These are phyloP conservation scores for Chloroceryle aenea DNA, from an alignment of 2,113 vertebrate genomes.

Conservation along the genomic window DNA sequence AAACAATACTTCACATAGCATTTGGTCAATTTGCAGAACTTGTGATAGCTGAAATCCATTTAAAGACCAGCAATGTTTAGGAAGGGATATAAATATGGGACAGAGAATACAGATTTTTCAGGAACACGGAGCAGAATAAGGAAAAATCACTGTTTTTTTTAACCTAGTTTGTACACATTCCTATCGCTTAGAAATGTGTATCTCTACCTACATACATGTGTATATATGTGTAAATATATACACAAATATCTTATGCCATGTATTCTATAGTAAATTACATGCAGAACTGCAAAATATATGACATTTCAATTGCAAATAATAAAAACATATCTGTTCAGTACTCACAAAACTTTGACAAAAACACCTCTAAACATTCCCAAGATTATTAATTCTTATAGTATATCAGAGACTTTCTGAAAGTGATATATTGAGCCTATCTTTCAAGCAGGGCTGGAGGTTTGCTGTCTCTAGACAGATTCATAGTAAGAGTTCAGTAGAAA, in stretches of 20 bases:
- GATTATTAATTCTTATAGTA: background rate
- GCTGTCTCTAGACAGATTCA: background rate
- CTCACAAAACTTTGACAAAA: background rate
- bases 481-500: background rate
- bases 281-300: background rate
- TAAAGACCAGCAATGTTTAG: background rate
- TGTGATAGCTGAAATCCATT: background rate
- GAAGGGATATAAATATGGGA: background rate
- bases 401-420: background rate
- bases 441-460: background rate
- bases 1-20: background rate
- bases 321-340: background rate
- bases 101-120: background rate
- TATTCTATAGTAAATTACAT: background rate
- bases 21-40: background rate
- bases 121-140: background rate
- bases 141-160: background rate
- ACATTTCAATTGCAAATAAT: background rate
- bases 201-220: background rate
- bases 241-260: background rate
- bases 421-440: background rate
- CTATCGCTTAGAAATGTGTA: background rate
- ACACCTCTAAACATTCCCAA: background rate
- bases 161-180: background rate
- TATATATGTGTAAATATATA: background rate